Percentiles rank a stretch among this genome's conserved stretches.
These are phyloP conservation scores for Zoanthus sansibaricus DNA, from an alignment of 92 coral and sea anemone genomes.

Conservation along the genomic window DNA sequence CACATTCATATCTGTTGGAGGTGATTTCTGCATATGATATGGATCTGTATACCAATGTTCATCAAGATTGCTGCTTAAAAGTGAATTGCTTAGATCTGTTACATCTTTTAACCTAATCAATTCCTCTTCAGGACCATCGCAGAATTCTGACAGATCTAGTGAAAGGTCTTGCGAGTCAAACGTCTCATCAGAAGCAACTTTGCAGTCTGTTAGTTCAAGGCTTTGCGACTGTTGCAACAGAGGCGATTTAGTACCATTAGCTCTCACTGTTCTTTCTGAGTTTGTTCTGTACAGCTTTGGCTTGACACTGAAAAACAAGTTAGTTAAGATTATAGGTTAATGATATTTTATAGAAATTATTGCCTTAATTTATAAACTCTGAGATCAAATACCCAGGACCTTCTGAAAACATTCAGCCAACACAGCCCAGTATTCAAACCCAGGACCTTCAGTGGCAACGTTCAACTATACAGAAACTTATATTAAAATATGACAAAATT, in stretches of 20 bases:
- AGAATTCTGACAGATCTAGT: constrained; percentile 81
- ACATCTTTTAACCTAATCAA: constrained; percentile 72
- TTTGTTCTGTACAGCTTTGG: constrained; percentile 86
- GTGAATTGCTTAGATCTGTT: constrained; percentile 38
- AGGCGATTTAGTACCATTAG: constrained; percentile 36
- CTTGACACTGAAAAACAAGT: constrained; percentile 57
- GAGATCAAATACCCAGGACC: too few relatives aligned
- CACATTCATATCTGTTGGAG: constrained; percentile 70
- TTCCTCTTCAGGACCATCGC: constrained; percentile 84
- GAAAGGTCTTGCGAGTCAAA: constrained; percentile 73
- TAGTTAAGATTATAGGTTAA: too few relatives aligned
- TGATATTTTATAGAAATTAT: too few relatives aligned
- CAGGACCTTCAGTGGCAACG: too few relatives aligned
- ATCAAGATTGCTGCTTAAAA: constrained; percentile 60
- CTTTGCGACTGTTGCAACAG: constrained; percentile 44
- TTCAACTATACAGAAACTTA: too few relatives aligned
- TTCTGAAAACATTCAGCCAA: too few relatives aligned
- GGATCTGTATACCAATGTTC: constrained; percentile 91
- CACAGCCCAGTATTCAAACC: too few relatives aligned
- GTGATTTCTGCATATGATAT: constrained; percentile 70
- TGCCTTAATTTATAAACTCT: too few relatives aligned
- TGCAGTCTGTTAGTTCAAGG: constrained; percentile 62
- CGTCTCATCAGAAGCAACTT: constrained; percentile 69
- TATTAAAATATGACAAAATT: too few relatives aligned
- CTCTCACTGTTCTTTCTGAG: constrained; percentile 82